phyloP scores from a whole-genome alignment of 2,113 vertebrate species.

The Anguilla rostrata region DNA sequence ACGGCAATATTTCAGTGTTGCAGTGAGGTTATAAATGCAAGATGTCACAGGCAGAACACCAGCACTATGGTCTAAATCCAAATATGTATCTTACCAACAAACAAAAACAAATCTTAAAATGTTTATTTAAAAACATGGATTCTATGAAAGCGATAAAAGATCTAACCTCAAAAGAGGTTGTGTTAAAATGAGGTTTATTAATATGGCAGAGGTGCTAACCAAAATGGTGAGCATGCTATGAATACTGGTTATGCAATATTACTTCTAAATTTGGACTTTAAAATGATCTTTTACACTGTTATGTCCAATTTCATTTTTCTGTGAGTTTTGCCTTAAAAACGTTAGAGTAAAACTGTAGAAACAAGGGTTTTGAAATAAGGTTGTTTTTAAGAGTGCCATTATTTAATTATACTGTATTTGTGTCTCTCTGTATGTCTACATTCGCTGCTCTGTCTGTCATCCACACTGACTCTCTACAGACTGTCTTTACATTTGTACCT shows the following conservation, averaged over 20 bases:
- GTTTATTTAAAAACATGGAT: slow-evolving; percentile 7
- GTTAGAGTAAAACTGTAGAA: neutral
- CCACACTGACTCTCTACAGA: neutral
- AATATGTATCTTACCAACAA: neutral
- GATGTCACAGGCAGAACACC: neutral
- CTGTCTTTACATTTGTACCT: neutral
- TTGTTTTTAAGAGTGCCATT: slow-evolving; percentile 28
- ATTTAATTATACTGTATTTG: slow-evolving; percentile 32
- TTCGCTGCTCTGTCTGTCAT: neutral
- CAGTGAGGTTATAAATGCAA: neutral
- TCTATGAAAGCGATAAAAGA: neutral
- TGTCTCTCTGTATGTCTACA: neutral
- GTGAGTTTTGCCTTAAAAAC: slow-evolving; percentile 28
- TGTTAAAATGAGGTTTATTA: slow-evolving; percentile 23
- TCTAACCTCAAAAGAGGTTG: neutral
- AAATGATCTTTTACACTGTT: slow-evolving; percentile 24
- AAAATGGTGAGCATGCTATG: slow-evolving; percentile 16
- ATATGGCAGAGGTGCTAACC: neutral
- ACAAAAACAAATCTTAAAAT: neutral
- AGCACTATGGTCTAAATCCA: neutral
- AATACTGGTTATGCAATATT: slow-evolving; percentile 29
- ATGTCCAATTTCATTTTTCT: slow-evolving; percentile 20
- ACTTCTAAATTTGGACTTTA: slow-evolving; percentile 31
- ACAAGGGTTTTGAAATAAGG: slow-evolving; percentile 13
- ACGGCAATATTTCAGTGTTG: neutral